Evolutionary conservation across 2,888 invertebrate species (phyloP).

Genomic region (Torymus texanus): DNA sequence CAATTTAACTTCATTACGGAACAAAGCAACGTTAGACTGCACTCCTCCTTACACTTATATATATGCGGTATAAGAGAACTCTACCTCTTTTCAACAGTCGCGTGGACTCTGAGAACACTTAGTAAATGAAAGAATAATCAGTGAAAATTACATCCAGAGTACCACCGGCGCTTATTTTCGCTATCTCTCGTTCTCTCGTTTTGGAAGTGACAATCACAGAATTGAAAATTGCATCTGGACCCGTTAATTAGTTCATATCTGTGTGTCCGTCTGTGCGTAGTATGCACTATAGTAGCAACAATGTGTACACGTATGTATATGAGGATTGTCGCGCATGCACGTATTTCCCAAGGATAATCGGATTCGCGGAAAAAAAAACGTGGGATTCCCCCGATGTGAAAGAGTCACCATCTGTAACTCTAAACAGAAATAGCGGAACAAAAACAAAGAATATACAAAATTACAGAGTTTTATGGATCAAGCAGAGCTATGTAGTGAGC

Average conservation of each 20-base stretch:
- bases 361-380: conserved; percentile 22
- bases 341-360: conserved; percentile 27
- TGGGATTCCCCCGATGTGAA: conserved; percentile 13
- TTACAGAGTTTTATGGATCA: background rate
- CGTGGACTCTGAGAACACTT: background rate
- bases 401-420: conserved; percentile 17
- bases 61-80: background rate
- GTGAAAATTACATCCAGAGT: conserved; percentile 42
- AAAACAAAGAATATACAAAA: conserved; percentile 11
- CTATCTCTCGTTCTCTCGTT: too few species aligned
- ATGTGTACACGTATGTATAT: too few species aligned
- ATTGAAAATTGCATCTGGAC: too few species aligned
- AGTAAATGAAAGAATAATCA: conserved; percentile 10
- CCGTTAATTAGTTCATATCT: too few species aligned
- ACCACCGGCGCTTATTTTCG: conserved; percentile 3
- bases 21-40: too few species aligned
- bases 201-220: too few species aligned
- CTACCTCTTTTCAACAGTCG: background rate
- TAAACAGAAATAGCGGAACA: background rate
- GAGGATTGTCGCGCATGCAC: too few species aligned
- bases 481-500: too few species aligned
- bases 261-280: too few species aligned
- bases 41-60: too few species aligned
- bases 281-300: too few species aligned
- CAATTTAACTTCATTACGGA: too few species aligned